A percentile compares a stretch with the other conserved stretches of the same genome.
Conservation (phyloP, 2,113 vertebrate genomes). For the Dasyprocta punctata region DNA sequence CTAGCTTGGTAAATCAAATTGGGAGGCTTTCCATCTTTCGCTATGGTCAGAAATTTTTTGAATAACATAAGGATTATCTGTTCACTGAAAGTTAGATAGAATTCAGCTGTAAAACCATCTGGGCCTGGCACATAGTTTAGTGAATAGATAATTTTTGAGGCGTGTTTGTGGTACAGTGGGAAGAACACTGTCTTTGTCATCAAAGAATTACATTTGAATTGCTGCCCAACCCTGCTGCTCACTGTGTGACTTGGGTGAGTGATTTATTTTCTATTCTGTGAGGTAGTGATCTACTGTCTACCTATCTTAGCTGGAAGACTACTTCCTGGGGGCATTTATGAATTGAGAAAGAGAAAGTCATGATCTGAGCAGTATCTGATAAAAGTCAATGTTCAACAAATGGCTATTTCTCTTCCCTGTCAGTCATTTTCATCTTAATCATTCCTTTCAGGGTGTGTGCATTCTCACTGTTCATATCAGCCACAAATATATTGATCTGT, state of each 20-base stretch:
- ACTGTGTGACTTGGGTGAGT: not conserved
- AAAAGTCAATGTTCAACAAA: not conserved
- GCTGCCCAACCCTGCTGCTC: conserved; percentile 20
- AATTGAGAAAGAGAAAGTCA: not conserved
- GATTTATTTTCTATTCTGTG: conserved; percentile 52
- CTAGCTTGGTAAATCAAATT: conserved; percentile 78
- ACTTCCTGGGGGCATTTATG: conserved; percentile 14
- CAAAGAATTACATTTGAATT: conserved; percentile 60
- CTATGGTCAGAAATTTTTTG: conserved; percentile 81
- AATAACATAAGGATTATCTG: conserved; percentile 81
- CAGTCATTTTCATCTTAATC: not conserved
- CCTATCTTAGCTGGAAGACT: not conserved
- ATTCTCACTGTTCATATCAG: not conserved
- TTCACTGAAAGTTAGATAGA: conserved; percentile 79
- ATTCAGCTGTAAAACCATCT: conserved; percentile 82
- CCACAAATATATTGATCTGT: not conserved
- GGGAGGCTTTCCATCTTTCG: conserved; percentile 79
- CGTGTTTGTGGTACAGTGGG: conserved; percentile 64
- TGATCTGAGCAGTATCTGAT: not conserved
- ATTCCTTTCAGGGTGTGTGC: not conserved
- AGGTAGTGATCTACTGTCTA: not conserved
- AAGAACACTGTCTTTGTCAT: conserved; percentile 70
- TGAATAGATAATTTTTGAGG: conserved; percentile 75
- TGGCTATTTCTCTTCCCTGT: not conserved
- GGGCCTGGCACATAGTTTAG: conserved; percentile 81